Percentiles rank a stretch among this genome's conserved stretches.
phyloP scores from a whole-genome alignment of 2,888 invertebrate species.

The Dolichopus griseipennis region DNA sequence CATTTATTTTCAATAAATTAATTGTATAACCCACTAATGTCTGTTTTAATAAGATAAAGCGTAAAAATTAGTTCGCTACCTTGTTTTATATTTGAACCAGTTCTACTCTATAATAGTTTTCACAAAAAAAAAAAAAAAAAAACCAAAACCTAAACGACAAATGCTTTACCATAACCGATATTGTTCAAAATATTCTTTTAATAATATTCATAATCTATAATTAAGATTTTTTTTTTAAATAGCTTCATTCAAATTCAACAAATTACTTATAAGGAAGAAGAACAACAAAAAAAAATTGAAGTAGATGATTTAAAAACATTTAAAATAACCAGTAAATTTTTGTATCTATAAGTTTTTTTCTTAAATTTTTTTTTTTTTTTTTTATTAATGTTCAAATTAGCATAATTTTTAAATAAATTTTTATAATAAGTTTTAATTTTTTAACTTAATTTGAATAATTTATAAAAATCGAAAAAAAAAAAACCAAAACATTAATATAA shows the following conservation, averaged over 20 bases:
- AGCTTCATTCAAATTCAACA: no score
- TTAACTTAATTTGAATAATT: background rate
- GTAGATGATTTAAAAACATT: no score
- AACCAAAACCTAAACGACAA: background rate
- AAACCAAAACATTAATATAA: background rate
- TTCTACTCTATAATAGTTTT: background rate
- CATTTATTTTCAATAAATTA: background rate
- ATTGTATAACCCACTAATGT: background rate
- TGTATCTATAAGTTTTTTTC: no score
- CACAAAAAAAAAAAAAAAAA: background rate
- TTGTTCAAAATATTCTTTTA: no score
- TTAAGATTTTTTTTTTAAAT: no score
- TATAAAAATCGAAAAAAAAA: background rate
- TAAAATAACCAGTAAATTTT: no score
- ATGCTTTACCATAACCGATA: no score
- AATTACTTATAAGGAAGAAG: no score
- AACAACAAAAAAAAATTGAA: no score
- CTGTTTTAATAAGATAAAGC: background rate
- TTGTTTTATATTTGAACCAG: background rate
- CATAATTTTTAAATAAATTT: conserved; percentile 1
- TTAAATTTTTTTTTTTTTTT: no score
- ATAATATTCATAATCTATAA: no score
- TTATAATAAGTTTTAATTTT: background rate
- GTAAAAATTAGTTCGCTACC: conserved; percentile 6
- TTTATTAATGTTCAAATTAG: background rate